These are phyloP conservation scores for Sebastes kiyomatsui DNA, from an alignment of 2,797 vertebrate genomes.

Conservation along the genomic window DNA sequence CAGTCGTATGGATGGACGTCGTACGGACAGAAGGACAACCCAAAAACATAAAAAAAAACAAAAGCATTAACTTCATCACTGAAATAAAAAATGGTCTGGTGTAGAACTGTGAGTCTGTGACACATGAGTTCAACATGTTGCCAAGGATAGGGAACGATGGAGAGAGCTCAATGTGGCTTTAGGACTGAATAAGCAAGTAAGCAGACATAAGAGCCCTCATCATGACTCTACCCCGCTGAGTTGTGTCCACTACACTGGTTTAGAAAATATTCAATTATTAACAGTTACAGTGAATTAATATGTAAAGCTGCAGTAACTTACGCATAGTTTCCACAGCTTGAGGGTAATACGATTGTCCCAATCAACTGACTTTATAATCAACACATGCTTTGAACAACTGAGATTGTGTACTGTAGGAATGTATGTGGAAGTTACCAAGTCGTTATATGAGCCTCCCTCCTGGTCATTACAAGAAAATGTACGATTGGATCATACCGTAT, in stretches of 20 bases:
- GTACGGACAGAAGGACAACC: too few relatives aligned
- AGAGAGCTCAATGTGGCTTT: neutral
- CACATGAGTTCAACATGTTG: neutral
- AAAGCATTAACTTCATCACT: neutral
- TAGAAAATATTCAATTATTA: neutral
- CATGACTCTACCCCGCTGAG: neutral
- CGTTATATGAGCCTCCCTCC: neutral
- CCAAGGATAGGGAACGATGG: neutral
- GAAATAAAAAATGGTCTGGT: neutral
- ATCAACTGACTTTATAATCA: neutral
- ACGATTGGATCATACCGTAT: constrained; percentile 4
- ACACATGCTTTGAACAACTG: neutral
- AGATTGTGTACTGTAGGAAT: neutral
- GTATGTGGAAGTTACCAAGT: neutral
- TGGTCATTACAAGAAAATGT: constrained; percentile 8
- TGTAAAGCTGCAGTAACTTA: neutral
- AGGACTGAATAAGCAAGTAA: neutral
- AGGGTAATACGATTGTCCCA: neutral
- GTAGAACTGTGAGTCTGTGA: neutral
- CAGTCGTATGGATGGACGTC: too few relatives aligned
- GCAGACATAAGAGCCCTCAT: neutral
- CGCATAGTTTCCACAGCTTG: constrained; percentile 3
- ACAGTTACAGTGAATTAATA: neutral
- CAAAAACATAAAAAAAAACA: neutral
- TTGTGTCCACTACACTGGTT: neutral